These are phyloP conservation scores for Nesospiza acunhae DNA, from an alignment of 2,113 vertebrate species.

Conservation along the genomic window DNA sequence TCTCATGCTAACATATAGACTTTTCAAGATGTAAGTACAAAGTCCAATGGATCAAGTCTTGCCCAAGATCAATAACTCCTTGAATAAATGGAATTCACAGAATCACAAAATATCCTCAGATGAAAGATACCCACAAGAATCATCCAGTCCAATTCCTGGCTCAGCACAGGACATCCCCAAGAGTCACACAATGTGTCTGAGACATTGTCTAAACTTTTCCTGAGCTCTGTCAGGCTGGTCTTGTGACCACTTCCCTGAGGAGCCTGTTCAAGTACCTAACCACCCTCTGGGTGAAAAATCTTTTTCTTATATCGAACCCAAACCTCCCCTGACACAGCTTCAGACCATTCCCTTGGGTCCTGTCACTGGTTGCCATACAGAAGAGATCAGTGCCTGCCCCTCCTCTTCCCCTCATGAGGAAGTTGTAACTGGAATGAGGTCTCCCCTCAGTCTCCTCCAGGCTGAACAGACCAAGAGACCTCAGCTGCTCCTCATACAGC, in stretches of 20 bases:
- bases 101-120: background rate
- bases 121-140: background rate
- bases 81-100: background rate
- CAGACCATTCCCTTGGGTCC: background rate
- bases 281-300: fast-evolving
- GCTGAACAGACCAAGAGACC: background rate
- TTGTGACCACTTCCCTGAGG: background rate
- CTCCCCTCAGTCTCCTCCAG: background rate
- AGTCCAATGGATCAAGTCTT: background rate
- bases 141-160: background rate
- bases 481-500: background rate
- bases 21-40: background rate
- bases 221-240: background rate
- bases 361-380: background rate
- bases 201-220: background rate
- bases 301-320: fast-evolving
- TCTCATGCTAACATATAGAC: background rate
- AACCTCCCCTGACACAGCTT: background rate
- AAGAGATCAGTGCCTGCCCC: no score
- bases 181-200: background rate
- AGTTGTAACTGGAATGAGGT: fast-evolving
- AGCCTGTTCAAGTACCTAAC: background rate
- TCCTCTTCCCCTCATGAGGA: background rate
- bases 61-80: background rate
- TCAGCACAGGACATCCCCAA: background rate